A percentile compares a stretch with the other conserved stretches of the same genome.
Conservation (phyloP, 2,888 invertebrate species). For the Tachystola acroxantha region DNA sequence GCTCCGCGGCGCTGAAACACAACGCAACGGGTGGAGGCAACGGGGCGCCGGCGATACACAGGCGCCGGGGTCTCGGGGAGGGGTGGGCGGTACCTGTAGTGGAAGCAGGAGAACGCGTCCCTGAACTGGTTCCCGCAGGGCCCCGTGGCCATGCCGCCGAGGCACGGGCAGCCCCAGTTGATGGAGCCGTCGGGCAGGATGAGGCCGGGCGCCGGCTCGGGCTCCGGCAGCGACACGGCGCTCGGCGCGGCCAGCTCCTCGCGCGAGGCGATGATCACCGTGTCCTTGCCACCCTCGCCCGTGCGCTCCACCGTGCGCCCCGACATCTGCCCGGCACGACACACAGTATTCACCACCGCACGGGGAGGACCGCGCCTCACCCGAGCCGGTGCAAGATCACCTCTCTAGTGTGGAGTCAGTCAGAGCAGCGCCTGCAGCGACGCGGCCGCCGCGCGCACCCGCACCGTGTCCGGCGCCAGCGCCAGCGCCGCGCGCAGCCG, state of each 20-base stretch:
- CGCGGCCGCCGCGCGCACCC: constrained; percentile 24
- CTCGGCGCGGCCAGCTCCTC: constrained; percentile 88
- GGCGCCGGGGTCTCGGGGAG: too few species aligned
- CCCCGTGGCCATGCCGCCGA: constrained; percentile 98
- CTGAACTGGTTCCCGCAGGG: constrained; percentile 96
- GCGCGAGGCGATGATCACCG: constrained; percentile 88
- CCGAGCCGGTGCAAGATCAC: too few species aligned
- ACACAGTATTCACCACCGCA: too few species aligned
- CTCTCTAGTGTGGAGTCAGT: too few species aligned
- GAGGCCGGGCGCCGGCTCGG: constrained; percentile 87
- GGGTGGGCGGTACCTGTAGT: too few species aligned
- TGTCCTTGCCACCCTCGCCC: constrained; percentile 82
- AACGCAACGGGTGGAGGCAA: too few species aligned
- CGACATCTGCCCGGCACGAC: constrained; percentile 14
- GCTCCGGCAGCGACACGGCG: constrained; percentile 82
- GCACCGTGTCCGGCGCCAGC: constrained; percentile 16
- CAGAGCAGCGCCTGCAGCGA: constrained; percentile 29
- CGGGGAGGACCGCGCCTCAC: too few species aligned
- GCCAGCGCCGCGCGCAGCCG: constrained; percentile 31
- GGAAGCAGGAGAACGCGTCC: constrained; percentile 96
- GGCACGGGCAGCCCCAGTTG: constrained; percentile 98
- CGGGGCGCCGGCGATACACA: too few species aligned
- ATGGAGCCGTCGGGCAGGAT: constrained; percentile 92
- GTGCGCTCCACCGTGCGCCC: constrained; percentile 49
- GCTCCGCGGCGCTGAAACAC: constrained; percentile 84